Evolutionary conservation across 1,140 invertebrate species (phyloP), one percentile per base, ranked within the genome.

Genomic region (Drosophila subobscura): DNA sequence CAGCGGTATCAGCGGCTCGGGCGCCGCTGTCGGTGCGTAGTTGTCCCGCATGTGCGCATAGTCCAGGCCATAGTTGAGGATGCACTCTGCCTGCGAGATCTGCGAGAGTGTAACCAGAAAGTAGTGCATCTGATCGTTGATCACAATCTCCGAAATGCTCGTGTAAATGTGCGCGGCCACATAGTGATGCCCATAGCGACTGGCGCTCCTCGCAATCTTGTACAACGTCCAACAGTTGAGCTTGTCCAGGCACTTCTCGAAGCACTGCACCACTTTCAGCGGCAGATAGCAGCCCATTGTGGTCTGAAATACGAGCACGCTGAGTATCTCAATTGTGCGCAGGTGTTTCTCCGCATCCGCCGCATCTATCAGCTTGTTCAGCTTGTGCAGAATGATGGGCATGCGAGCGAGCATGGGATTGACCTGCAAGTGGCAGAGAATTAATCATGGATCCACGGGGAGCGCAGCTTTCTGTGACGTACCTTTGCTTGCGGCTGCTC

Each of bases 41-140:
- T 91, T 90, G 5, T 88, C 63, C 12, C 71, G 50, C 79, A 92
- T 90, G 10, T 71, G 64, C 5, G 80, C 47, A 46, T 90, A 90
- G 6, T 77, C 74, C 40, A 85, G 40, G 22, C 91, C 92, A 49
- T 92, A 93, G 79, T 92, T 91, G 1, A 94, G 77, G 56, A 92
- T 92, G 53, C 92, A 92, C 88, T 96, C 95, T 1, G 95, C 95
- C 61, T 93, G 93, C 4, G 94, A 95, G 57, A 96, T 93, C 45
- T 95, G 93, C 66, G 95, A 93, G 14, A 99, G 92, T 4, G 96
- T 96, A 0, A 95, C 94, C 41, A 99, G 91, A 96, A 97, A 99
- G 84, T 98, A 98, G 85, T 98, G 95, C 44, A 97, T 94, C 86
- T 97, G 95, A 86, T 99, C 98, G 12, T 96, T 96, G 12, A 96